Evolutionary conservation across 64 coral and sea anemone genomes (phyloP), one percentile per base, ranked within the genome.

Genomic region (Porites australiensis): DNA sequence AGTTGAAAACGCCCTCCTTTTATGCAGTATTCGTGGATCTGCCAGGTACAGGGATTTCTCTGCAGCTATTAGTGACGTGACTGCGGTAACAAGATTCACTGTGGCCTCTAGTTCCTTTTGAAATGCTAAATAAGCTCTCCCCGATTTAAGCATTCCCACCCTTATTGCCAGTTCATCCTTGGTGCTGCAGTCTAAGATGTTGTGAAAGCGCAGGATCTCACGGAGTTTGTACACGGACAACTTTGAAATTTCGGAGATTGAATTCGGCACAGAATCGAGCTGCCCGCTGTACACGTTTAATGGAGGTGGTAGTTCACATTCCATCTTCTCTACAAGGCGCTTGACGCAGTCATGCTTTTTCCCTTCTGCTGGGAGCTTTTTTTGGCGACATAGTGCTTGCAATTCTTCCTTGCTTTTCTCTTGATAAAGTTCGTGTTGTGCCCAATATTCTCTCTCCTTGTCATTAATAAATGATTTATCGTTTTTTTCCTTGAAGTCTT

Each of bases 131-230:
- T 67, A 12, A 19, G 16, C 10, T 58, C 74, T 87, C 5, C 55
- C 55, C 49, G 71, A 15, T 81, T 72, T 79, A 10, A 88, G 43
- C 91, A 93, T 93, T 69, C 74, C 91, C 1, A 93, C 91, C 71
- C 83, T 79, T 1, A 88, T 15, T 9, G 70, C 62, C 23, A 88
- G 43, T 77, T 93, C 91, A 71, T 88, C 83, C 88, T 88, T 93
- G 10, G 6, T 88, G 8, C 91, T 74, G 72, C 91, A 93, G 20
- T 74, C 67, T 5, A 93, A 53, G 11, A 93, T 70, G 21, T 86
- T 86, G 74, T 93, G 91, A 45, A 55, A 88, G 15, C 4, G 44
- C 15, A 93, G 65, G 59, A 93, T 93, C 44, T 88, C 84, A 60
- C 75, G 63, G 5, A 83, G 66, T 11, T 47, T 48, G 69, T 72